Base-by-base conservation (phyloP, 1,140 invertebrate genomes). In the Macrosteles quadrilineatus region DNA sequence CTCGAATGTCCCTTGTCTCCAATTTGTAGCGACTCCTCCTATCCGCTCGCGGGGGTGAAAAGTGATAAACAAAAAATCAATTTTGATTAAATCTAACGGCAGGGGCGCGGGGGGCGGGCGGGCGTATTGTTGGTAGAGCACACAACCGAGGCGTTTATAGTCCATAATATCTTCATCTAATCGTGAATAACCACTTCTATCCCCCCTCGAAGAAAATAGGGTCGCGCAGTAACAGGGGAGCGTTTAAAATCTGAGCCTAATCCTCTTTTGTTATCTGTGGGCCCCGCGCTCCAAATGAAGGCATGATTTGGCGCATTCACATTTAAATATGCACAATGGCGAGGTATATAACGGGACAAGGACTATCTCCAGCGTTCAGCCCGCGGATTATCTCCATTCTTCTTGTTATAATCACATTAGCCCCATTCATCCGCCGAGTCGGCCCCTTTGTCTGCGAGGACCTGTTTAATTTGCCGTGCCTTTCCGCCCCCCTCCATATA, bases 131-230 rank as follows among this genome's bases (percentile, higher is more conserved):
- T n/a, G 19, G 47, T 64, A 65, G 69, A 31, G 69, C 27, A 59
- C 53, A 66, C 69, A 71, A 66, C 63, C 69, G 45, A 43, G 47
- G 65, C 69, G 47, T 73, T 71, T 73, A 70, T 73, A 66, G 68
- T 68, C 72, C 57, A 73, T 73, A 71, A 73, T 70, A 72, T 72
- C 68, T 70, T 70, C 71, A 72, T 70, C 70, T 70, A 70, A 69
- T 68, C 63, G 50, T 57, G 50, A 69, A 69, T 69, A 69, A 69
- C 68, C 68, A 69, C 59, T 64, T 64, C 57, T 45, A 64, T 29
- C 68, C 68, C 36, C 68, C 36, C 68, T 50, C 32, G 29, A n/a
- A 53, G 19, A 53, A 19, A 31, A 11, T n/a, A 53, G 21, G 36
- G 12, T 23, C 40, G 21, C 32, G 55, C 62, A 45, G 36, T 69